Evolutionary conservation across 1,140 invertebrate species (phyloP).

Genomic region (Drosophila persimilis): DNA sequence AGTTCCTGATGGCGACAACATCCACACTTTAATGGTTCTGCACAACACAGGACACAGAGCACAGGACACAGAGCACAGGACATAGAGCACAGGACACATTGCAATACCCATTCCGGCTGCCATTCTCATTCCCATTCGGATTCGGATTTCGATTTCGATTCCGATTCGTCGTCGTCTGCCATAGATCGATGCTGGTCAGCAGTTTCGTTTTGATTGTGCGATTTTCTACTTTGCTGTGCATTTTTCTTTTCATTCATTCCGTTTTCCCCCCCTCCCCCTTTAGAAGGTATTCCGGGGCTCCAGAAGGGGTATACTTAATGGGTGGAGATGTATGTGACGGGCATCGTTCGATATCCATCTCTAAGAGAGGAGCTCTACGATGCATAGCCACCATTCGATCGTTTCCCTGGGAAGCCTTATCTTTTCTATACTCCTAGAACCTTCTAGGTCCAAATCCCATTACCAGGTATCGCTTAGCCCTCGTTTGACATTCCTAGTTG

Average conservation of each 20-base stretch:
- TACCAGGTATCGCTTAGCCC: too few relatives aligned
- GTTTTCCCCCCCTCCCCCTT: conserved; percentile 25
- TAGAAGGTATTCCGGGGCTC: too few relatives aligned
- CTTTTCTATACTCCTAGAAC: too few relatives aligned
- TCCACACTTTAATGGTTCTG: conserved; percentile 64
- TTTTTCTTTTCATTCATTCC: conserved; percentile 44
- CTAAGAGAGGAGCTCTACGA: too few relatives aligned
- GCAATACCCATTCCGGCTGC: conserved; percentile 27
- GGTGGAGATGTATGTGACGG: too few relatives aligned
- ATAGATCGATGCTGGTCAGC: conserved; percentile 68
- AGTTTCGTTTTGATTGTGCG: conserved; percentile 77
- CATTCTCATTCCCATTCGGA: conserved; percentile 29
- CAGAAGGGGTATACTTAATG: neutral
- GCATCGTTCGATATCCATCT: too few relatives aligned
- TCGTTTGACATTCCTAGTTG: too few relatives aligned
- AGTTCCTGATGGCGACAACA: conserved; percentile 34
- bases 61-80: too few relatives aligned
- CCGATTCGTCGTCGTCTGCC: conserved; percentile 9
- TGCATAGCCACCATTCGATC: too few relatives aligned
- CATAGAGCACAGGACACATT: neutral
- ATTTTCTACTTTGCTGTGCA: conserved; percentile 73
- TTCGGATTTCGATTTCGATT: conserved; percentile 44
- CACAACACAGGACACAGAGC: neutral
- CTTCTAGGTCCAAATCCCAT: too few relatives aligned
- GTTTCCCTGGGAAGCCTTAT: too few relatives aligned